Base-by-base conservation (phyloP, 2,797 vertebrate species). In the Ctenochaetus hawaiiensis region DNA sequence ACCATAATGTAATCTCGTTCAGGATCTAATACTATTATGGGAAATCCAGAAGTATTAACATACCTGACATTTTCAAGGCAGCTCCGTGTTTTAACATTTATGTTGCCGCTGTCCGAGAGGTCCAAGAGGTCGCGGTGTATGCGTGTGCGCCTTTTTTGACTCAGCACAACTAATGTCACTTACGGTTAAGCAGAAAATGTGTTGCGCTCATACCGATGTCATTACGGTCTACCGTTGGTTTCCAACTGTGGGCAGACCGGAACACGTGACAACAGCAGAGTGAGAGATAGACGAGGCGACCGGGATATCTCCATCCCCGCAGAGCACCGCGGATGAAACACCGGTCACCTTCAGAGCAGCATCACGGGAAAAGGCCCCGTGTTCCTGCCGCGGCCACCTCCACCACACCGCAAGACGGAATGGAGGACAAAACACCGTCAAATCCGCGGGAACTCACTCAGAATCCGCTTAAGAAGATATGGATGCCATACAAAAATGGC, bases 381-480 rank as follows among this genome's bases (percentile, higher is more conserved):
- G 79, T 59, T 56, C 75, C 82, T 56, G 71, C 51, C 26, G 83
- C 72, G 47, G 77, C 67, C 6, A 18, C 86, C 73, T 75, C 88
- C 61, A 4, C 2, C 44, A 76, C 80, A 1, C 39, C 59, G 26
- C 72, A 0, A n/a, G 67, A 57, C 84, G 78, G 51, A 39, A 91
- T 91, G 91, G 92, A 94, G 80, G 87, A 93, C 60, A 67, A 60
- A 41, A 6, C 75, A 0, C 82, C 86, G 65, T 74, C 93, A 34
- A 85, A 63, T 0, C 96, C 96, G 17, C 93, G 96, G 59, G 97
- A 98, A 67, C 92, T 98, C 58, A 98, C 97, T 6, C 97, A 98
- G 70, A 98, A 98, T 84, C 97, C 97, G 0, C 91, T 98, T 26
- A 97, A 97, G 92, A 98, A 98, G 90, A 98, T 97, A 72, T 98